A percentile compares a stretch with the other conserved stretches of the same genome.
Conservation (phyloP, 1,140 invertebrate species). For the Tetramorium simillimum region DNA sequence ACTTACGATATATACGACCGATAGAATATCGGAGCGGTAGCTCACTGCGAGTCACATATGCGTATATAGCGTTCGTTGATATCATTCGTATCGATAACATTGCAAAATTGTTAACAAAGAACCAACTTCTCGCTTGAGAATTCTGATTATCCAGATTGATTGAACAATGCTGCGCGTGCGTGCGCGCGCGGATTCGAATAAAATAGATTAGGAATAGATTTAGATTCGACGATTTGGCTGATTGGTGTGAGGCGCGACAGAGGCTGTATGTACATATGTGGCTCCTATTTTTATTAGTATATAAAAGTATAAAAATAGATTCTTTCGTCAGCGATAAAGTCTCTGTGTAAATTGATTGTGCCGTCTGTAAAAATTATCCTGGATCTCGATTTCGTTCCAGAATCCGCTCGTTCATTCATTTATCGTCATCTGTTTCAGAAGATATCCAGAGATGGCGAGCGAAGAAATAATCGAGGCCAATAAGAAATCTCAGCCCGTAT, state of each 20-base stretch:
- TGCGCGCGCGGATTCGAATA: too few relatives aligned
- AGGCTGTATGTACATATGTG: too few relatives aligned
- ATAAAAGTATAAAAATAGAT: neutral
- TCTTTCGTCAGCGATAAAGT: neutral
- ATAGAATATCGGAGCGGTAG: neutral
- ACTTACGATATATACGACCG: neutral
- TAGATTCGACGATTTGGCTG: too few relatives aligned
- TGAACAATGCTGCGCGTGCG: too few relatives aligned
- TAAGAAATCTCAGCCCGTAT: conserved; percentile 79
- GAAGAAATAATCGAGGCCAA: conserved; percentile 78
- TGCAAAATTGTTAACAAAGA: neutral
- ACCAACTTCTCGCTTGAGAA: neutral
- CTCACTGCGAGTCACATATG: neutral
- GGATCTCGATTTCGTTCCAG: neutral
- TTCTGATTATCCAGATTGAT: too few relatives aligned
- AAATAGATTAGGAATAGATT: too few relatives aligned
- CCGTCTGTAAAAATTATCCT: neutral
- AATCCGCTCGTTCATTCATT: neutral
- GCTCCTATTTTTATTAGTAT: too few relatives aligned
- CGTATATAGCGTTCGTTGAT: neutral
- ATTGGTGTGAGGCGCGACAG: too few relatives aligned
- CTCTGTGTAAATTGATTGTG: neutral
- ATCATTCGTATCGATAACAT: neutral
- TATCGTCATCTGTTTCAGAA: conserved; percentile 16
- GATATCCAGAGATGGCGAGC: conserved; percentile 77